Evolutionary conservation across 2,113 vertebrate species (phyloP), one percentile per base, ranked within the genome.

Genomic region (Chelonoidis abingdonii): DNA sequence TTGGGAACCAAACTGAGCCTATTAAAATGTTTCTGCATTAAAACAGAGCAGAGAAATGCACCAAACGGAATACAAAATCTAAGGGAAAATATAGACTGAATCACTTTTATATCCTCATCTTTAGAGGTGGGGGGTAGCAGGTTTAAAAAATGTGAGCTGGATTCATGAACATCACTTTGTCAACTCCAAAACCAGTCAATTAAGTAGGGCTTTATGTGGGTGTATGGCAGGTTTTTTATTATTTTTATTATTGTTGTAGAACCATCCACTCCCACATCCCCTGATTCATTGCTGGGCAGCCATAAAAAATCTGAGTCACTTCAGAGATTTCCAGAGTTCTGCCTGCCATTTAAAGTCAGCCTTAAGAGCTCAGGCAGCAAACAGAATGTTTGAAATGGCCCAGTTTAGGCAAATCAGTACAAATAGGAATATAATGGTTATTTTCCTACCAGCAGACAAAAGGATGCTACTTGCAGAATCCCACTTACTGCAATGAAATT

Each of bases 391-490:
- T 96, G 86, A 97, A 96, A 97, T 95, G 92, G 92, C 83, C 84
- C 84, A 94, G 88, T 84, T 96, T 89, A 95, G 93, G 91, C 91
- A 97, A 96, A 96, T 88, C 76, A 95, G 88, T 95, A 88, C 86
- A 95, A 97, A 96, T 76, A 79, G 84, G 84, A 96, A 95, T 87
- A 91, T 82, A 96, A 95, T 16, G 16, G 91, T 91, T 95, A 84
- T 92, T 96, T 96, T 97, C 97, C 89, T 93, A 94, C 69, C 92
- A 78, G 86, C 95, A 93, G 95, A 95, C 82, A 94, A 97, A 95
- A 96, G 90, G 50, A 95, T 84, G 86, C 72, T 80, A 56, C 41
- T 88, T 88, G 75, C 57, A 57, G 65, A 86, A 84, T 80, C 69
- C 91, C 81, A 88, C 72, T 88, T 92, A 84, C 57, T 84, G 91